These are phyloP conservation scores for Meriones psammophilus DNA, from an alignment of 2,797 vertebrate species.

Conservation along the genomic window DNA sequence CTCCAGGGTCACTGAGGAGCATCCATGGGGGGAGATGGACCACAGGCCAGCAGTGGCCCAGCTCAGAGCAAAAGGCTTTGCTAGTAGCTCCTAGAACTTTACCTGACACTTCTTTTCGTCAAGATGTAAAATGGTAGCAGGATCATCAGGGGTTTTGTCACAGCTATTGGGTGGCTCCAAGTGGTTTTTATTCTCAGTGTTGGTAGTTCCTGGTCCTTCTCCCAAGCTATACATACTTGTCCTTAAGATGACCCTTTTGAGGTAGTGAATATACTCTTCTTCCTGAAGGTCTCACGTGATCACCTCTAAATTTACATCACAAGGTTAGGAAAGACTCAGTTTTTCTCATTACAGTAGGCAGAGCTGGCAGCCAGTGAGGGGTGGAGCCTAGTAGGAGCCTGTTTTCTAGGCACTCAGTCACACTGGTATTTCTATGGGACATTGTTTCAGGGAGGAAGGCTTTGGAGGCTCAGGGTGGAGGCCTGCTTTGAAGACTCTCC, in stretches of 20 bases:
- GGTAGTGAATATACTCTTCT: neutral
- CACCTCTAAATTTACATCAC: neutral
- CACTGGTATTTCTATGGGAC: fast-evolving
- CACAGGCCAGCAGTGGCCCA: neutral
- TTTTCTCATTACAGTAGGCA: neutral
- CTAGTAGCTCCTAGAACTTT: neutral
- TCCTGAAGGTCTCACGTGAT: neutral
- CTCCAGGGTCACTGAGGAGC: neutral
- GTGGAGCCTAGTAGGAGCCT: fast-evolving
- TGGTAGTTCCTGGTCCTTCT: neutral
- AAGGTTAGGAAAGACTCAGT: neutral
- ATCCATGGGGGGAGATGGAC: fast-evolving
- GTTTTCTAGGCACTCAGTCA: neutral
- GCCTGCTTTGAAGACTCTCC: too few relatives aligned
- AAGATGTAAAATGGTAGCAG: neutral
- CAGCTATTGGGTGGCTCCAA: neutral
- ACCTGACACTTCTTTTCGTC: neutral
- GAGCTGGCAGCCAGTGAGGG: neutral
- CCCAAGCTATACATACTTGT: neutral
- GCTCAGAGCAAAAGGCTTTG: neutral
- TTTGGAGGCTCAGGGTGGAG: neutral
- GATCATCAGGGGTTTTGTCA: neutral
- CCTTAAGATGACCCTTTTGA: neutral
- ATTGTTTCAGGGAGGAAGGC: neutral
- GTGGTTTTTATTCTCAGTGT: neutral